Evolutionary conservation across 2,113 vertebrate species (phyloP).

Genomic region (Bostrychus sinensis): DNA sequence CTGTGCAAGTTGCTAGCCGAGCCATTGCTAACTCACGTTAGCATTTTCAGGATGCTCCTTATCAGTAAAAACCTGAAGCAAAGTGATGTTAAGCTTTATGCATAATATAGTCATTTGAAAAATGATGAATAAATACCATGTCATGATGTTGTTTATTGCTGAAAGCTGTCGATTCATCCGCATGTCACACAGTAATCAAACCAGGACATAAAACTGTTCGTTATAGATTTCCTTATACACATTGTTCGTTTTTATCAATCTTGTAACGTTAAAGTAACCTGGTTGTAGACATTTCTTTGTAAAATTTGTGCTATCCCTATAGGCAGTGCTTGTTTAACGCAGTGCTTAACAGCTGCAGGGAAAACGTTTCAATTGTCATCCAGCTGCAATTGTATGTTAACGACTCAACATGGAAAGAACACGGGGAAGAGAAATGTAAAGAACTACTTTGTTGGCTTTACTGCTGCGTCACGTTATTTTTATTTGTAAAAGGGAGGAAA

Average conservation of each 20-base stretch:
- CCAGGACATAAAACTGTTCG: conserved; percentile 15
- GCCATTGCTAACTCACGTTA: conserved; percentile 49
- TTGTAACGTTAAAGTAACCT: not conserved
- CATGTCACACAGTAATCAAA: conserved; percentile 6
- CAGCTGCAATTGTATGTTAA: conserved; percentile 2
- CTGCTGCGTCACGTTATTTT: no score
- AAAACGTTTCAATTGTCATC: not conserved
- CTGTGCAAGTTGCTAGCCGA: conserved; percentile 48
- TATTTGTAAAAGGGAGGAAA: no score
- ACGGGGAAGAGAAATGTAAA: not conserved
- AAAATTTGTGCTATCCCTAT: not conserved
- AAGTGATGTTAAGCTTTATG: not conserved
- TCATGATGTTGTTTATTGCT: not conserved
- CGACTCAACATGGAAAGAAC: not conserved
- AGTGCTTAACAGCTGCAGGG: conserved; percentile 13
- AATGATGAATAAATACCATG: not conserved
- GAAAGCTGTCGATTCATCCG: not conserved
- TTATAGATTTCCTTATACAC: conserved; percentile 9
- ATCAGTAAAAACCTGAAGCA: not conserved
- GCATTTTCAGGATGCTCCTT: conserved; percentile 32
- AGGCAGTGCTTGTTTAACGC: not conserved
- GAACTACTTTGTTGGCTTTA: not conserved
- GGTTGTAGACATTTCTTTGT: no score
- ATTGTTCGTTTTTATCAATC: not conserved
- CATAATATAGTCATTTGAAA: not conserved